These are phyloP conservation scores for Diadegma fenestrale DNA, from an alignment of 2,888 invertebrate species.

Conservation along the genomic window DNA sequence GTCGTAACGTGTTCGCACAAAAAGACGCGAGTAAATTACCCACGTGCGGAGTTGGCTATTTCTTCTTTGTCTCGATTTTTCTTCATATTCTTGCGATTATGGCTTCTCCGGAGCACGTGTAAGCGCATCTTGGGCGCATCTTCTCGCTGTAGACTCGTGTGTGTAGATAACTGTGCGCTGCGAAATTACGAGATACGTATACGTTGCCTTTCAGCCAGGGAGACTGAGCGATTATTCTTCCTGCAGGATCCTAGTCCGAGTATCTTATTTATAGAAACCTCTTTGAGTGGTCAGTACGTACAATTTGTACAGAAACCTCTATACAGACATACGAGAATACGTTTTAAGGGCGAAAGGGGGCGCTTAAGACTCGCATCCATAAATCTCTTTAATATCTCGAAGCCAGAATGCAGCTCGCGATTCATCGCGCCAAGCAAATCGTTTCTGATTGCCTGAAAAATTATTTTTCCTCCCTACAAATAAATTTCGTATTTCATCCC, in stretches of 20 bases:
- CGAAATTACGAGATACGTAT: background rate
- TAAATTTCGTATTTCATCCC: background rate
- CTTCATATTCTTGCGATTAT: conserved; percentile 52
- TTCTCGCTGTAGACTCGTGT: conserved; percentile 19
- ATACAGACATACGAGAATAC: background rate
- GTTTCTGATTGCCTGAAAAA: background rate
- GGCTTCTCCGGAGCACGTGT: conserved; percentile 25
- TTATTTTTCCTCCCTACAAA: background rate
- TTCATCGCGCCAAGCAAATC: background rate
- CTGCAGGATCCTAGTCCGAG: conserved; percentile 20
- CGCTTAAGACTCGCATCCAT: background rate
- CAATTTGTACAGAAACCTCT: background rate
- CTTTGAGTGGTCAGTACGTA: conserved; percentile 11
- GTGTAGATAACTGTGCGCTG: background rate
- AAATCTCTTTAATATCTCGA: background rate
- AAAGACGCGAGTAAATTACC: conserved; percentile 19
- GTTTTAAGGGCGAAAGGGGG: conserved; percentile 8
- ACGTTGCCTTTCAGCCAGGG: background rate
- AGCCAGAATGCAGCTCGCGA: background rate
- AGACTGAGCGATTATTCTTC: conserved; percentile 52
- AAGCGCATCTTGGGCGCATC: conserved; percentile 11
- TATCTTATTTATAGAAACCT: conserved; percentile 35
- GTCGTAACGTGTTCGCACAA: conserved; percentile 11
- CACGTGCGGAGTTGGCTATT: conserved; percentile 17
- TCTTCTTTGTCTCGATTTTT: conserved; percentile 48